phyloP scores from a whole-genome alignment of 92 coral and sea anemone species.

The Porites rus region DNA sequence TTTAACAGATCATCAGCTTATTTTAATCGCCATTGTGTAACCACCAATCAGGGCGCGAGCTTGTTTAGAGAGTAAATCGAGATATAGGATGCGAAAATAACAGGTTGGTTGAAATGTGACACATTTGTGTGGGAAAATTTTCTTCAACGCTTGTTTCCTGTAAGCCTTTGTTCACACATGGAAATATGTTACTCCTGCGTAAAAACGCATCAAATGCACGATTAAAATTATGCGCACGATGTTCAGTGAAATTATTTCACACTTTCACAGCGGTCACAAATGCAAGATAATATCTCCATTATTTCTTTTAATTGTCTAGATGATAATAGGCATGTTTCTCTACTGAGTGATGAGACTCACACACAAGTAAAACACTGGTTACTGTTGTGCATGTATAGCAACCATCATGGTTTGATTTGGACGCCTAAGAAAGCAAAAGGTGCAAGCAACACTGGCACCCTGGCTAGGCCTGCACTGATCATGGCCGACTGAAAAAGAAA shows the following conservation, averaged over 20 bases:
- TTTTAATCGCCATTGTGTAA: slow-evolving; percentile 33
- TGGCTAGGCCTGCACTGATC: too few relatives aligned
- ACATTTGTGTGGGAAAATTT: slow-evolving; percentile 37
- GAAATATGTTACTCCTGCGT: too few relatives aligned
- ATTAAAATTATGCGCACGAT: not conserved
- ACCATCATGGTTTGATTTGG: not conserved
- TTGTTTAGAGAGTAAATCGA: slow-evolving; percentile 40
- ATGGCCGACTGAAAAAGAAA: too few relatives aligned
- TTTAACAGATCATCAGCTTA: slow-evolving; percentile 52
- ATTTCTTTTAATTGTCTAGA: slow-evolving; percentile 30
- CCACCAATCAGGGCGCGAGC: slow-evolving; percentile 26
- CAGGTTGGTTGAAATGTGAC: slow-evolving; percentile 5
- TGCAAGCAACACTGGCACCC: not conserved
- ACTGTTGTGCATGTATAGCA: not conserved
- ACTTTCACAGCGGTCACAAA: not conserved
- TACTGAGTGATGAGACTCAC: not conserved
- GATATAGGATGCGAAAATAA: slow-evolving; percentile 3
- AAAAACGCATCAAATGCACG: slow-evolving; percentile 1
- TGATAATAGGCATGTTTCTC: slow-evolving; percentile 3
- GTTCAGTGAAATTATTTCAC: not conserved
- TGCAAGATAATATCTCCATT: slow-evolving; percentile 41
- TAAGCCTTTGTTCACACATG: too few relatives aligned
- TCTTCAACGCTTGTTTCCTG: not conserved
- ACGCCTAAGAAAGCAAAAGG: not conserved
- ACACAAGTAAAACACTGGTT: not conserved